Evolutionary conservation across 2,888 invertebrate species (phyloP).

Genomic region (Callinectes sapidus): DNA sequence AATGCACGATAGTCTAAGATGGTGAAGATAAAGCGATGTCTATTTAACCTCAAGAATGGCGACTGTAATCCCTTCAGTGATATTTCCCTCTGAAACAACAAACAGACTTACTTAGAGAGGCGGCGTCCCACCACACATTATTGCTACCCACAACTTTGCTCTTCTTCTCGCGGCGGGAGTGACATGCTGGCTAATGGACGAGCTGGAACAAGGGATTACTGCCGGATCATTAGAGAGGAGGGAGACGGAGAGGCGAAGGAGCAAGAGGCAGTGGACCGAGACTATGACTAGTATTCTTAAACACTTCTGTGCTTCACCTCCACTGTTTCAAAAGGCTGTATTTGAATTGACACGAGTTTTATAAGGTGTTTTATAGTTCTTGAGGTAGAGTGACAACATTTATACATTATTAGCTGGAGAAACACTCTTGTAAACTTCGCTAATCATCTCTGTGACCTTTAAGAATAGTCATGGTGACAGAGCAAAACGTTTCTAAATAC

Average conservation of each 20-base stretch:
- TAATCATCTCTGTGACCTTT: no score
- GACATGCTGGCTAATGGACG: conserved; percentile 50
- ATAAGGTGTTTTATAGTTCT: no score
- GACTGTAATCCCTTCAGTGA: neutral
- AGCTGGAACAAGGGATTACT: conserved; percentile 23
- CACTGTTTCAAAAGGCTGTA: no score
- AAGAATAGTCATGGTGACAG: no score
- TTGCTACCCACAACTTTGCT: neutral
- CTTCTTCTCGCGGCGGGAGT: conserved; percentile 19
- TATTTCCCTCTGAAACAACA: neutral
- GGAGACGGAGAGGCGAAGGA: neutral
- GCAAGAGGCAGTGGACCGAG: neutral
- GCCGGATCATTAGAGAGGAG: conserved; percentile 25
- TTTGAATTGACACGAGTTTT: no score
- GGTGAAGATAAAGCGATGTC: neutral
- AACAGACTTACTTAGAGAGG: neutral
- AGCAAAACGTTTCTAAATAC: no score
- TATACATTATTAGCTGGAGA: no score
- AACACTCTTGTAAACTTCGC: no score
- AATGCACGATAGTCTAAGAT: neutral
- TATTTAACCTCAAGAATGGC: no score
- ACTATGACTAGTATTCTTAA: no score
- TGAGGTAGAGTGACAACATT: no score
- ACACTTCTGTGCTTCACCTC: no score
- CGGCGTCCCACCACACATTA: neutral